Evolutionary conservation across 2,797 vertebrate species (phyloP), one percentile per base, ranked within the genome.

Genomic region (Cyclopterus lumpus): DNA sequence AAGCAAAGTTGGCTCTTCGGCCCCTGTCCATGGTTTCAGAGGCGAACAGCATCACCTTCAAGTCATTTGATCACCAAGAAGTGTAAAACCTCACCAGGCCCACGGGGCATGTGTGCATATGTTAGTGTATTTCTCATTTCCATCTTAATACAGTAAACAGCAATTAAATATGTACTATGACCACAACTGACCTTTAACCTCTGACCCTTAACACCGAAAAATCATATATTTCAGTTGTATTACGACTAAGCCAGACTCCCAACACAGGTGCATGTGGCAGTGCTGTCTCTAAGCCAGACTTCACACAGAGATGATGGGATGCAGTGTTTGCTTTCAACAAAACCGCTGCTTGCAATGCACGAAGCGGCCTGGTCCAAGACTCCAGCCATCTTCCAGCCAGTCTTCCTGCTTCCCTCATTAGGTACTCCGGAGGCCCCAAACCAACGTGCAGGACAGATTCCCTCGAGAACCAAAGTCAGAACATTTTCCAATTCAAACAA

Each of bases 341-440:
- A 84, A 61, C 51, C 68, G 73, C 12, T 67, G 53, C 60, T 62
- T 64, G 64, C 66, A 70, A 77, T 76, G 69, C 70, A 67, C 51
- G 22, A 0, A 71, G 46, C 57, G 18, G 38, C 44, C 66, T 12
- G 60, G 61, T 80, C 72, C 77, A 75, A 73, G 76, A 87, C 76
- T 86, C 68, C 86, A 85, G 73, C 36, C 76, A 75, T 71, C 64
- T 49, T 73, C 73, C 75, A 84, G 68, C 68, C 79, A 68, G 63
- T 64, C 63, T 12, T 83, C 63, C 86, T 88, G 81, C 73, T 91
- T 88, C 69, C 69, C 48, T 77, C 88, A 76, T 92, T 77, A 85
- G 55, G 67, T 68, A n/a, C 48, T 54, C 9, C 16, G 38, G 32
- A 74, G 73, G 62, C 51, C 64, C 66, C 68, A 76, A 66, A 54